Base-by-base conservation (phyloP, 2,797 vertebrate species). In the Salmo trutta region DNA sequence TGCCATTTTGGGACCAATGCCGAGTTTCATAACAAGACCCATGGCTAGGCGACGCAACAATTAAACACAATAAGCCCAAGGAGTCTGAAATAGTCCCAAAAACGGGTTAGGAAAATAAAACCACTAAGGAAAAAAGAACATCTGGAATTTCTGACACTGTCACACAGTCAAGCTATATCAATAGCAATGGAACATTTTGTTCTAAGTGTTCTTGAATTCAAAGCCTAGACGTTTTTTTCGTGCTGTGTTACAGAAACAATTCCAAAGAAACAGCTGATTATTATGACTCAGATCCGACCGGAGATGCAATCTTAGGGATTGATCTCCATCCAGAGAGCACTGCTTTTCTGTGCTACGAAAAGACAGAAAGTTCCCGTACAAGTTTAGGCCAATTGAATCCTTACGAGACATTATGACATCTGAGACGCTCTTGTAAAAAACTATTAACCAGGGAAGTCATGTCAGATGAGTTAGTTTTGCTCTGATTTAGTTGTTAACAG, bases 131-230 rank as follows among this genome's bases (percentile, higher is more conserved):
- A 89, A 90, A 70, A 15, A 89, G 86, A 89, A 91, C 88, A 91
- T 90, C 84, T 91, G 86, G 83, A 86, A 82, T 84, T 88, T 74
- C 72, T 78, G 84, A 82, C 77, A 81, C 56, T 74, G 84, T 82
- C 78, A 79, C 73, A 47, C 59, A 86, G 77, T 87, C 62, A 77
- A 79, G 86, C 82, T 77, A 79, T 76, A 79, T 82, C 76, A 87
- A 82, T 76, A 78, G 67, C 24, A 65, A 66, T 16, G 47, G 91
- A 89, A 93, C 90, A 91, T 90, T 90, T 87, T 90, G 89, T 91
- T 76, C 77, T 21, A 5, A 67, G 62, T 64, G 51, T 78, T 79
- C 80, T 75, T 78, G 4, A 52, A 81, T 76, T 68, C 16, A 71
- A 74, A 82, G 77, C 54, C 52, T 71, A 51, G 62, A 67, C 3